These are phyloP conservation scores for Fragum fragum DNA, from an alignment of 2,888 invertebrate species.

Conservation along the genomic window DNA sequence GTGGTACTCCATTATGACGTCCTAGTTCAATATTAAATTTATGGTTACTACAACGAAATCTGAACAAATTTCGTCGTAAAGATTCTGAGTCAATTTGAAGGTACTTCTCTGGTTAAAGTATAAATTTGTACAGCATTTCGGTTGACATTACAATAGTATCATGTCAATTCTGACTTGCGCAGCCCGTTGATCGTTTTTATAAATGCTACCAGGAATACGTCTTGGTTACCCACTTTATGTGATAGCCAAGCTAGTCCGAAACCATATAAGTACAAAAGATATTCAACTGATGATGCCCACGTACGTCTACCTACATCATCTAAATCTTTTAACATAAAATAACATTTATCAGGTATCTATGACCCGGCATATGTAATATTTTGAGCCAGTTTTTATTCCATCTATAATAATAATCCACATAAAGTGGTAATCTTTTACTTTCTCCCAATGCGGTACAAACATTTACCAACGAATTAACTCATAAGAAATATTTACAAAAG, in stretches of 20 bases:
- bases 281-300: slow-evolving; percentile 12
- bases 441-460: not conserved
- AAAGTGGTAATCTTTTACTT: slow-evolving; percentile 14
- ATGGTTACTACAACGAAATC: slow-evolving; percentile 28
- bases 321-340: slow-evolving; percentile 18
- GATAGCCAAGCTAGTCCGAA: slow-evolving; percentile 30
- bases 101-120: not conserved
- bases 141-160: slow-evolving; percentile 1
- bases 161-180: not conserved
- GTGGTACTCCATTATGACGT: not conserved
- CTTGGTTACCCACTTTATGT: slow-evolving; percentile 7
- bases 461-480: not conserved
- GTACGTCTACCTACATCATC: slow-evolving; percentile 23
- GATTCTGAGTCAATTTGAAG: not conserved
- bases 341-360: not conserved
- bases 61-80: not conserved
- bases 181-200: slow-evolving; percentile 1
- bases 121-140: not conserved
- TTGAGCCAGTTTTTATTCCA: not conserved
- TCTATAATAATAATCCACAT: slow-evolving; percentile 11
- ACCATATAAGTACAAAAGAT: slow-evolving; percentile 26
- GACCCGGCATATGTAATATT: not conserved
- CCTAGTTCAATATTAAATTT: slow-evolving; percentile 24
- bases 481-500: not conserved
- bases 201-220: slow-evolving; percentile 12